Evolutionary conservation across 92 coral and sea anemone genomes (phyloP), one percentile per base, ranked within the genome.

Genomic region (Meandrina meandrites): DNA sequence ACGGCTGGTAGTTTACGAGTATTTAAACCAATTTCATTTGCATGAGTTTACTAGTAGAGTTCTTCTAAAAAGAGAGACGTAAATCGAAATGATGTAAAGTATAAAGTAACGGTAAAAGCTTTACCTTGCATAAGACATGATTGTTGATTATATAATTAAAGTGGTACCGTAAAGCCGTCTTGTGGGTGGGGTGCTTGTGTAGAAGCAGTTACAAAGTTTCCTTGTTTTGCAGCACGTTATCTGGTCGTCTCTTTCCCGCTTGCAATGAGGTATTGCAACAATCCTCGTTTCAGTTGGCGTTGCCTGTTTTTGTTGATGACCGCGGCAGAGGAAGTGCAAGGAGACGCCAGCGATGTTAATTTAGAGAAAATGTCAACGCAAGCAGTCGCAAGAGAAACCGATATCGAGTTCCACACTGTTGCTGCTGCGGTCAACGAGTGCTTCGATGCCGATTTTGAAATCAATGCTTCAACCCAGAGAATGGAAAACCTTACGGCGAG

Each of bases 311-410:
- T 37, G 30, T 74, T 74, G 78, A 40, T 48, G 36, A 14, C 35
- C 60, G 50, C 81, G 7, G 62, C 62, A 77, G 37, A 27, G 81
- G 81, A 45, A 47, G 36, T 13, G 35, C 80, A 77, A 77, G 81
- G 58, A 47, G 64, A 28, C 8, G 40, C 18, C 17, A 45, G 4
- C 64, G 64, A 48, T 50, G 37, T 77, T 27, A 50, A 45, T 77
- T 77, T 45, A 17, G 37, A 50, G 18, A 42, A 24, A 37, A 24
- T 48, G 15, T 74, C 78, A 8, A 24, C 30, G 28, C 53, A 40
- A 37, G 13, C 81, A 21, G 81, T 77, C 5, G 10, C 36, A 77
- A 50, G 35, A 12, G 81, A 37, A 27, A n/a, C 36, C 0, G 60
- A 50, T 32, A 8, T 48, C n/a, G 62, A 77, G 24, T 27, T 27